Evolutionary conservation across 2,888 invertebrate species (phyloP), one percentile per base, ranked within the genome.

Genomic region (Pyrrhia umbra): DNA sequence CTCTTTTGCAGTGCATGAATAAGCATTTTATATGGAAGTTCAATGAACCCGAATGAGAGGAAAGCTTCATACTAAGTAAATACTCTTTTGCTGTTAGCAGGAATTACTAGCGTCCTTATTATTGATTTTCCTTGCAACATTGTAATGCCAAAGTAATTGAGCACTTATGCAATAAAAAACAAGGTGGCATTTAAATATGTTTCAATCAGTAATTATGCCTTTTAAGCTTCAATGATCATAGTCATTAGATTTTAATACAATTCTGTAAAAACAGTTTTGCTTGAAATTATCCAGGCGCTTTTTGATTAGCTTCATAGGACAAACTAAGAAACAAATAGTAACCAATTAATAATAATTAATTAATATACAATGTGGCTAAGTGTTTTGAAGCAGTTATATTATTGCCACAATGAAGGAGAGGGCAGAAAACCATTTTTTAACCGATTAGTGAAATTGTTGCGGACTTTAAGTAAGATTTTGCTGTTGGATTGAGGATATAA

Each of bases 21-120:
- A 50, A 62, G 63, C 54, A 62, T 55, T 58, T 68, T 37, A 49
- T 43, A 23, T 8, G 39, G 9, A 18, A 63, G 71, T 50, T 39
- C 58, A 63, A 27, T 63, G 46, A 55, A 15, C 69, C n/a, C 18
- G 16, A 40, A 6, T 18, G 34, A 59, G 16, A 21, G 13, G 34
- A 30, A 50, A 54, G 62, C 47, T 67, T 34, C 27, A 51, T 27
- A 34, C 16, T 34, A 67, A 43, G 39, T 55, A 46, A 56, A 61
- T 49, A 8, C 10, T 18, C 43, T 52, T 61, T 68, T 47, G 10
- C 15, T n/a, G 50, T 55, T 43, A 40, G 16, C 27, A 10, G 39
- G 16, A 9, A 52, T 25, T 0, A 30, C 51, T 60, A 52, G 45
- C 18, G 30, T 46, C 52, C 6, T 42, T 3, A 13, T n/a, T 16